Evolutionary conservation across 2,113 vertebrate species (phyloP).

Genomic region (Mustela lutreola): DNA sequence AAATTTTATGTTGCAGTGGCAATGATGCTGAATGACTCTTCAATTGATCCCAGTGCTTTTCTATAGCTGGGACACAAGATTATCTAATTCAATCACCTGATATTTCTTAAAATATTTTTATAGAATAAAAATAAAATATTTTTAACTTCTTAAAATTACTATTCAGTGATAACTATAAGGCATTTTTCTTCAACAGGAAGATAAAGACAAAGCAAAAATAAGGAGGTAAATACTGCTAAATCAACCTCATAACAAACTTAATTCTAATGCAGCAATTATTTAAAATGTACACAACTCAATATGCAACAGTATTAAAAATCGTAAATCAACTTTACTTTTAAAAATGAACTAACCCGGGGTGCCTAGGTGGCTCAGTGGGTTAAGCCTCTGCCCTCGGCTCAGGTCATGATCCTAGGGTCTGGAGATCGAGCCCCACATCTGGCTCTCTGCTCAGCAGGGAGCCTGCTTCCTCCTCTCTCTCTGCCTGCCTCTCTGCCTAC

Average conservation of each 20-base stretch:
- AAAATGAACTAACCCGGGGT: not conserved
- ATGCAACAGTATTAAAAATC: not conserved
- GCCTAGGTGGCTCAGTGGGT: too few relatives aligned
- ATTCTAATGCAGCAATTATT: conserved; percentile 33
- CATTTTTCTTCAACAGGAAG: conserved; percentile 22
- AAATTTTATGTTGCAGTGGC: not conserved
- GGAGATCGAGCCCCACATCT: too few relatives aligned
- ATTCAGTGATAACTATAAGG: not conserved
- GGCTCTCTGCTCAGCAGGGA: too few relatives aligned
- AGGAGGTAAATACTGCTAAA: conserved; percentile 1
- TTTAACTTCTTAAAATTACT: conserved; percentile 70
- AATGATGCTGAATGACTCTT: not conserved
- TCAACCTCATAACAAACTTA: not conserved
- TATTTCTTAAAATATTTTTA: too few relatives aligned
- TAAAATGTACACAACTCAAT: not conserved
- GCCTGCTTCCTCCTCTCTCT: too few relatives aligned
- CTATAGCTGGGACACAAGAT: conserved; percentile 76
- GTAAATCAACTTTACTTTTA: conserved; percentile 5
- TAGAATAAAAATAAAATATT: too few relatives aligned
- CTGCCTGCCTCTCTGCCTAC: too few relatives aligned
- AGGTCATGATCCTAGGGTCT: too few relatives aligned
- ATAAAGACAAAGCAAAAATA: conserved; percentile 22
- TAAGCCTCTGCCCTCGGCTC: too few relatives aligned
- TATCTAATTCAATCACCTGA: conserved; percentile 77
- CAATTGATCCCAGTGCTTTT: conserved; percentile 72